Percentiles rank a stretch among this genome's conserved stretches.
Conservation (phyloP, 2,888 invertebrate genomes). For the Gandaritis pyraliata region DNA sequence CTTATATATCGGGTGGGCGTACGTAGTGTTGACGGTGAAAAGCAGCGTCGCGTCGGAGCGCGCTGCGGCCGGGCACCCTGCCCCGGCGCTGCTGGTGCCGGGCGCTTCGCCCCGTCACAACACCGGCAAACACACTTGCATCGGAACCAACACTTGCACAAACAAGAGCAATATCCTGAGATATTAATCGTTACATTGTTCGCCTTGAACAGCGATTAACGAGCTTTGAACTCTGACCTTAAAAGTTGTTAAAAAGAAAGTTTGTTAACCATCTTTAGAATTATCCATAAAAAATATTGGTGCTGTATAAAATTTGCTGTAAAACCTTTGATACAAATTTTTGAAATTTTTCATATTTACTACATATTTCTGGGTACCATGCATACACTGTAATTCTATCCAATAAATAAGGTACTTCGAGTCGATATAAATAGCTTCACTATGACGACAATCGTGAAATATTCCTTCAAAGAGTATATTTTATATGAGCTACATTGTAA, state of each 20-base stretch:
- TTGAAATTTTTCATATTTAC: not conserved
- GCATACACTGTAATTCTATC: too few species aligned
- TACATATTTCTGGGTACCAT: too few species aligned
- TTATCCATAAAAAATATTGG: not conserved
- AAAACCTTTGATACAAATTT: too few species aligned
- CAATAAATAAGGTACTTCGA: too few species aligned
- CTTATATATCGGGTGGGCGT: slow-evolving; percentile 81
- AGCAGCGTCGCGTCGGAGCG: slow-evolving; percentile 65
- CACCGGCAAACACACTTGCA: slow-evolving; percentile 36
- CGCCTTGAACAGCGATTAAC: slow-evolving; percentile 12
- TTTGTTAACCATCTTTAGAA: not conserved
- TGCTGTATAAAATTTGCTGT: not conserved
- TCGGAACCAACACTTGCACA: slow-evolving; percentile 8
- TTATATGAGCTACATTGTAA: too few species aligned
- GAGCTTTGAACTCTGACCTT: slow-evolving; percentile 24
- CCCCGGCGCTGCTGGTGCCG: slow-evolving; percentile 41
- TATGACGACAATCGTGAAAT: too few species aligned
- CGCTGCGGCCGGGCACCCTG: slow-evolving; percentile 56
- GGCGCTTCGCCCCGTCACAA: slow-evolving; percentile 38
- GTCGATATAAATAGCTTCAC: too few species aligned
- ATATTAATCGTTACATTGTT: slow-evolving; percentile 2
- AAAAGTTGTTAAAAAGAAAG: slow-evolving; percentile 23
- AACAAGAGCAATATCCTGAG: not conserved
- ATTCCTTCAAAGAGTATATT: too few species aligned
- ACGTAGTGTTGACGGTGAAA: slow-evolving; percentile 73